Evolutionary conservation across 1,140 invertebrate genomes (phyloP).

Genomic region (Magallana gigas): DNA sequence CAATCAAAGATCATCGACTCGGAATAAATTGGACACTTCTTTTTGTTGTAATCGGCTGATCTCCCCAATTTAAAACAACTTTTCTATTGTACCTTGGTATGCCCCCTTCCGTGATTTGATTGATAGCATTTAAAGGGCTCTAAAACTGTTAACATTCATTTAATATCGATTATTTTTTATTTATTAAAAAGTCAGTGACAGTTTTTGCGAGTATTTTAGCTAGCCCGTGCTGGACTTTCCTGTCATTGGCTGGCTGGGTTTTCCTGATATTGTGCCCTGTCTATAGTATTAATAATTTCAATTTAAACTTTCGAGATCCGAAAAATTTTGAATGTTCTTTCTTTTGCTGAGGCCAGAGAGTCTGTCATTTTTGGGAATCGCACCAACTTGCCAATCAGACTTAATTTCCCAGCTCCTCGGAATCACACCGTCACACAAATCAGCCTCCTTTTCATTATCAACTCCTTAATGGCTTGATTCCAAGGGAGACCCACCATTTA

Average conservation of each 20-base stretch:
- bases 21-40: slow-evolving; percentile 8
- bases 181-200: not conserved
- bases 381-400: not conserved
- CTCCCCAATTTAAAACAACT: not conserved
- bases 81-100: not conserved
- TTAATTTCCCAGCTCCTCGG: not conserved
- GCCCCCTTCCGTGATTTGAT: slow-evolving; percentile 26
- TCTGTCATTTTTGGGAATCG: not conserved
- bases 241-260: too few species aligned
- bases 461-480: not conserved
- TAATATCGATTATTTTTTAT: not conserved
- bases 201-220: not conserved
- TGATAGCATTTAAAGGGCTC: slow-evolving; percentile 14
- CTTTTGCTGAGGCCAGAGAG: not conserved
- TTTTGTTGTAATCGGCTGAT: not conserved
- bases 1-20: not conserved
- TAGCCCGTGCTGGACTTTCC: not conserved
- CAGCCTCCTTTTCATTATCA: not conserved
- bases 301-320: too few species aligned
- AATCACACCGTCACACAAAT: slow-evolving; percentile 18
- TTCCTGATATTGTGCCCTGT: too few species aligned
- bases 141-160: slow-evolving; percentile 5
- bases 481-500: not conserved
- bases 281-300: too few species aligned
- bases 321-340: too few species aligned